Base-by-base conservation (phyloP, 2,797 vertebrate genomes). In the Sandelia bainsii region DNA sequence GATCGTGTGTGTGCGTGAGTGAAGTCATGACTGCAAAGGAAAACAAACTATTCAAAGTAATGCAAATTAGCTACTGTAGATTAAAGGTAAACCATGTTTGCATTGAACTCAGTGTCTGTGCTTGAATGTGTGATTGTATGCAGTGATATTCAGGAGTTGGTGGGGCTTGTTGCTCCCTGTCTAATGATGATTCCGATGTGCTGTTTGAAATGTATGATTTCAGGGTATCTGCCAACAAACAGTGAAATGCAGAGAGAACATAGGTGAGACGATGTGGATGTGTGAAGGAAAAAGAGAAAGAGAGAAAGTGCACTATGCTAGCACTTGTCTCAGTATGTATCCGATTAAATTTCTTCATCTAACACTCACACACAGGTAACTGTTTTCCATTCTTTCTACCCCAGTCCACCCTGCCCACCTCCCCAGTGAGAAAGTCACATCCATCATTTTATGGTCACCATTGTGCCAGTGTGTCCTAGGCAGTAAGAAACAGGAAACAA, bases 381-480 rank as follows among this genome's bases (percentile, higher is more conserved):
- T 1, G 20, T 3, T 50, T 16, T 34, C 12, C 3, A 16, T 8
- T 42, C 14, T 6, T 5, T 17, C n/a, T 23, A 1, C 39, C 16
- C 45, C 29, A 40, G 13, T 16, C 3, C 40, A 42, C 40, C 25
- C 29, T 17, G 25, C 39, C 22, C 13, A 27, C 2, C 42, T 23
- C 8, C 5, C 37, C 40, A 58, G 4, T 51, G 22, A 71, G 40
- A 80, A 73, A 78, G 22, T 80, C 60, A 11, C 60, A 77, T 80
- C 59, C 73, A 81, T 86, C 72, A 85, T 72, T 70, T 80, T 44
- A 76, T 79, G 62, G 77, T 75, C 66, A 78, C 58, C 48, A 59
- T 63, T 69, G 81, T 82, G 66, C 75, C 51, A 77, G 70, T 58
- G 80, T 45, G 69, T 77, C 67, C 48, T 59, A 45, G 61, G 83